Percentiles rank a stretch among this genome's conserved stretches.
Conservation (phyloP, 2,888 invertebrate species). For the Agrenia bidenticulata region DNA sequence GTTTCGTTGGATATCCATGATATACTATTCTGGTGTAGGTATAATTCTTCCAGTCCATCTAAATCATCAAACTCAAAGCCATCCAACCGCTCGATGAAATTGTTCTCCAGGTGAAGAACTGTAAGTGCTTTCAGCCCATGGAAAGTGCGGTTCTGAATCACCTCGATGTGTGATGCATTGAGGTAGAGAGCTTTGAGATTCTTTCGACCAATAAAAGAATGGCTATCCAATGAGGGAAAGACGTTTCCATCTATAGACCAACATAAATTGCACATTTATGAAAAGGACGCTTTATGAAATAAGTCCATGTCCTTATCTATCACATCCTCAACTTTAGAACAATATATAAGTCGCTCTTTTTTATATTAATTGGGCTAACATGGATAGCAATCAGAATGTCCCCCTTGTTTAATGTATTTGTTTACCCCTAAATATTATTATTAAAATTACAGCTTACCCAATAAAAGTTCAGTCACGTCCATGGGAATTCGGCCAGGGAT, state of each 20-base stretch:
- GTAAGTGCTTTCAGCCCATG: slow-evolving; percentile 77
- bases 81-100: slow-evolving; percentile 67
- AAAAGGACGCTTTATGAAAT: no score
- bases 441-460: no score
- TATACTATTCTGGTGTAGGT: slow-evolving; percentile 73
- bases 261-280: no score
- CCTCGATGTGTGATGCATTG: slow-evolving; percentile 75
- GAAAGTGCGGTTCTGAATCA: slow-evolving; percentile 78
- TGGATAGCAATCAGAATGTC: no score
- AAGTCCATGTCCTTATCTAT: no score
- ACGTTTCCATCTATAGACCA: slow-evolving; percentile 82
- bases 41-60: slow-evolving; percentile 69
- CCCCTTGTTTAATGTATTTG: no score
- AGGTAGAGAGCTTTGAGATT: slow-evolving; percentile 73
- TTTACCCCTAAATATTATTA: no score
- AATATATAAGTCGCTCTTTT: no score
- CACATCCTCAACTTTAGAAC: no score
- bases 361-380: no score
- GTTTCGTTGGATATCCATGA: slow-evolving; percentile 70
- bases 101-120: slow-evolving; percentile 73
- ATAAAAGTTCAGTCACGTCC: slow-evolving; percentile 88
- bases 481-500: slow-evolving; percentile 82
- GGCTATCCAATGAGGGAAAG: slow-evolving; percentile 72
- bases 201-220: slow-evolving; percentile 82
- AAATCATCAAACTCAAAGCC: slow-evolving; percentile 80